These are phyloP conservation scores for Muraenolepis orangiensis DNA, from an alignment of 2,797 vertebrate genomes.

Conservation along the genomic window DNA sequence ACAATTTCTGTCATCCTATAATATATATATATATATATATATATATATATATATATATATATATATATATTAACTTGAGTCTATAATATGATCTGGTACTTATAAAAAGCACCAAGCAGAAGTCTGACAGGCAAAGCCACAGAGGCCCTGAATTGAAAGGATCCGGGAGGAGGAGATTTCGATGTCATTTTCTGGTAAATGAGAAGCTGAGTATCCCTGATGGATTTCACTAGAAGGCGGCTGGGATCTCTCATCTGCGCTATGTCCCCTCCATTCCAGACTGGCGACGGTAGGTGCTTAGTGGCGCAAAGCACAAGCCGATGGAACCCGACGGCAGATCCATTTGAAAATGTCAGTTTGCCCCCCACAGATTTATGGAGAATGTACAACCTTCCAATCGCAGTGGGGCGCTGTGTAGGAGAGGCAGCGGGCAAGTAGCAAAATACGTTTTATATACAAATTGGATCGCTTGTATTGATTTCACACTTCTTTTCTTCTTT, in stretches of 20 bases:
- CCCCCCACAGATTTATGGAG: constrained; percentile 36
- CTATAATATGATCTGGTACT: neutral
- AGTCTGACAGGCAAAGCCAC: constrained; percentile 25
- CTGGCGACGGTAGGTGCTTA: constrained; percentile 38
- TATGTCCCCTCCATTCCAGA: constrained; percentile 20
- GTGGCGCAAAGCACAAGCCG: constrained; percentile 43
- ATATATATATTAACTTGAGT: too few relatives aligned
- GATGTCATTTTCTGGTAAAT: constrained; percentile 52
- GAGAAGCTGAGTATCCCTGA: constrained; percentile 44
- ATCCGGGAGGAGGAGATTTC: constrained; percentile 32
- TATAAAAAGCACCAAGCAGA: constrained; percentile 2
- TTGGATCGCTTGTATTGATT: neutral
- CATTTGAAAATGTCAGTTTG: constrained; percentile 24
- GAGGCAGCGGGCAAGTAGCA: constrained; percentile 16
- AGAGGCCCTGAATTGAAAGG: constrained; percentile 32
- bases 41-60: too few relatives aligned
- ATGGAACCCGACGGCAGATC: constrained; percentile 20
- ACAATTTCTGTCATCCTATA: neutral
- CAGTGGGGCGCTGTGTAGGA: constrained; percentile 22
- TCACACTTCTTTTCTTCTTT: neutral
- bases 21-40: too few relatives aligned
- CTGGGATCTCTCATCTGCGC: constrained; percentile 16
- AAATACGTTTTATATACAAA: constrained; percentile 10
- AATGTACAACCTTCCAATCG: constrained; percentile 35
- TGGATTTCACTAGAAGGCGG: constrained; percentile 35